Evolutionary conservation across 2,888 invertebrate species (phyloP), one percentile per base, ranked within the genome.

Genomic region (Spatulosminthurus flaviceps): DNA sequence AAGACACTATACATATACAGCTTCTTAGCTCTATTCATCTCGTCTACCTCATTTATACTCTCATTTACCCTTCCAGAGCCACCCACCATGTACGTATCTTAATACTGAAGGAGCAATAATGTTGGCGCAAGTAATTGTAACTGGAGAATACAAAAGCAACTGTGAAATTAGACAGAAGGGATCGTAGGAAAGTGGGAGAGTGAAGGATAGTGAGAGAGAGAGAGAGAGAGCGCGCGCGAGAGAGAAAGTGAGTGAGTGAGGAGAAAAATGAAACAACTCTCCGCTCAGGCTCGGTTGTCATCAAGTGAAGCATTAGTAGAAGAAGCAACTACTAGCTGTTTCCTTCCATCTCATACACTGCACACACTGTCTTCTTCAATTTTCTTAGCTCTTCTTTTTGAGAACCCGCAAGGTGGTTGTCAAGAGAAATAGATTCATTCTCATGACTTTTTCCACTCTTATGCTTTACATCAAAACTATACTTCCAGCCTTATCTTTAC

Each of bases 341-440:
- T 13, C n/a, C 5, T 51, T 51, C 51, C 16, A 5, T 51, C n/a
- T 4, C 41, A 41, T 41, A 13, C 13, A 13, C 9, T 41, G 41
- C 13, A 41, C 41, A 51, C 2, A 51, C n/a, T 51, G 51, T n/a
- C 51, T 51, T 19, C 51, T 51, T 51, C 7, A 51, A 51, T 51
- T 51, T 51, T 51, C 51, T n/a, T 19, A 19, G n/a, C 51, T 51
- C 51, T 51, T 51, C 51, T 51, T 51, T 51, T 51, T 16, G 9
- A 51, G 7, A 9, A 51, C 51, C 51, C 51, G 51, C 51, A 51
- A 9, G 51, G 51, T 51, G 51, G 51, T 51, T 51, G 16, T 51
- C 51, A 51, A 51, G 51, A 51, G 51, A 51, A 51, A 51, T 51
- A 51, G 51, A 51, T 51, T 51, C 51, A 51, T 51, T 51, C 51